These are phyloP conservation scores for Pardosa pseudoannulata DNA, from an alignment of 2,888 invertebrate species.

Conservation along the genomic window DNA sequence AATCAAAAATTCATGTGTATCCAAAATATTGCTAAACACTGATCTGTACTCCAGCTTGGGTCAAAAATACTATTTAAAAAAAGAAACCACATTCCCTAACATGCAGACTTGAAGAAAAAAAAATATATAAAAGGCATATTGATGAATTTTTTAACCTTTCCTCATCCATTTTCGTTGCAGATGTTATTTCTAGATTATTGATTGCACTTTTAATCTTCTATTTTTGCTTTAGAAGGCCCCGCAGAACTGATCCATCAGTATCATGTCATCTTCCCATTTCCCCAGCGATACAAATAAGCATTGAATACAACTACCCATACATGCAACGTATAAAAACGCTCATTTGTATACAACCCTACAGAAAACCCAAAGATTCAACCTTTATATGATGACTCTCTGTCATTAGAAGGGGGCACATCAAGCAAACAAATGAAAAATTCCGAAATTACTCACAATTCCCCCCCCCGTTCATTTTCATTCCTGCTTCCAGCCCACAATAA, in stretches of 20 bases:
- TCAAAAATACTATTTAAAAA: too few relatives aligned
- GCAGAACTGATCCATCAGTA: not conserved
- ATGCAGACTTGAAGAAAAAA: not conserved
- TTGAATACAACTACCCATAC: constrained; percentile 12
- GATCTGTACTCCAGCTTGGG: too few relatives aligned
- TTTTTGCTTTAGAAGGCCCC: not conserved
- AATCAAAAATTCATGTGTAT: too few relatives aligned
- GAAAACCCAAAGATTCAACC: not conserved
- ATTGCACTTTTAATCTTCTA: constrained; percentile 15
- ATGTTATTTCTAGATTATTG: constrained; percentile 15
- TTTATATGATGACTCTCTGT: constrained; percentile 25
- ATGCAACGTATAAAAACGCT: not conserved
- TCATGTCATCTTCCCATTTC: constrained; percentile 15
- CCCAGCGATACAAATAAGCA: constrained; percentile 10
- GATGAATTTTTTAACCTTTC: constrained; percentile 2
- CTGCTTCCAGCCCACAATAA: constrained; percentile 52
- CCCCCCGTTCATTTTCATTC: constrained; percentile 64
- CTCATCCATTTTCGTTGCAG: constrained; percentile 12
- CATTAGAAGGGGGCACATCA: constrained; percentile 27
- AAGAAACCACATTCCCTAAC: not conserved
- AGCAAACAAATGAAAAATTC: constrained; percentile 29
- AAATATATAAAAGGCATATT: not conserved
- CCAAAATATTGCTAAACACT: too few relatives aligned
- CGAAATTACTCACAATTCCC: constrained; percentile 59
- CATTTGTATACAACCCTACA: constrained; percentile 12